phyloP scores from a whole-genome alignment of 2,113 vertebrate species.

The Melanerpes formicivorus region DNA sequence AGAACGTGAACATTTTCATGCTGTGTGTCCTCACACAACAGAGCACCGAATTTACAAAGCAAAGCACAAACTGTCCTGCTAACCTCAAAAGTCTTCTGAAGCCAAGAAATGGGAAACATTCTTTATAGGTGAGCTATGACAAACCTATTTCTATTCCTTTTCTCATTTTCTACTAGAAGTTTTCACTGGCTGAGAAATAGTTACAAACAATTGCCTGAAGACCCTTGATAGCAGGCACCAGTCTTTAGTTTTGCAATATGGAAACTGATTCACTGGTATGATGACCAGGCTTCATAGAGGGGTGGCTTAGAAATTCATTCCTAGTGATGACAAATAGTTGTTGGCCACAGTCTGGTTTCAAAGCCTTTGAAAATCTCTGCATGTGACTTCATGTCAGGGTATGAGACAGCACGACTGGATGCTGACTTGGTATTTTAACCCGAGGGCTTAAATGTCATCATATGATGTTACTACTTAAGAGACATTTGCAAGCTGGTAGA shows the following conservation, averaged over 20 bases:
- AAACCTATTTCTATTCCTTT: background rate
- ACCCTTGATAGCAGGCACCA: background rate
- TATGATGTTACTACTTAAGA: background rate
- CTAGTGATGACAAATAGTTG: background rate
- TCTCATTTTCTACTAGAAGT: background rate
- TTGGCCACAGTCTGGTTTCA: background rate
- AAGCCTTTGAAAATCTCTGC: constrained; percentile 1
- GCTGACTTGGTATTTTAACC: constrained; percentile 4
- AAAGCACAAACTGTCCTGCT: background rate
- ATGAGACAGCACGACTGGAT: background rate
- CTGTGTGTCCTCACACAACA: background rate
- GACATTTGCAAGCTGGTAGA: background rate
- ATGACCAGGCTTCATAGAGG: background rate
- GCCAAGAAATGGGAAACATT: background rate
- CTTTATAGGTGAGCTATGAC: background rate
- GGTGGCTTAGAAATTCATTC: background rate
- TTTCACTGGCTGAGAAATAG: background rate
- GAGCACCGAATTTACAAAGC: constrained; percentile 5
- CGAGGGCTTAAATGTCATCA: background rate
- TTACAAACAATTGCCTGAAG: background rate
- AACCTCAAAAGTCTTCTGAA: background rate
- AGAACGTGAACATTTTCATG: background rate
- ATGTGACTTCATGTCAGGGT: background rate
- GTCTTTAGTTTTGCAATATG: background rate
- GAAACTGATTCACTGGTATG: background rate